Evolutionary conservation across 2,888 invertebrate species (phyloP).

Genomic region (Perdita meconis): DNA sequence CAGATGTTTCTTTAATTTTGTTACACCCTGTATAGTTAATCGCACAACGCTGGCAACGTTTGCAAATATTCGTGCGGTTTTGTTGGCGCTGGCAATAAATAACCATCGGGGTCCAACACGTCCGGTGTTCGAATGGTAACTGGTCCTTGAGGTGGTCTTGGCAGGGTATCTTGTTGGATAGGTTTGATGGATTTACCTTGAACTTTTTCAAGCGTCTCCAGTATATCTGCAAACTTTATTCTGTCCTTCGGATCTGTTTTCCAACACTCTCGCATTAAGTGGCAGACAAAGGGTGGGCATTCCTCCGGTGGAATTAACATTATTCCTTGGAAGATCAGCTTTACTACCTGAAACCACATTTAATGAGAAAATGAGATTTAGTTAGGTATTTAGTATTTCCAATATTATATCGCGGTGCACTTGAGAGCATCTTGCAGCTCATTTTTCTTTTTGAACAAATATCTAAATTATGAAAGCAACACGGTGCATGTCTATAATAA

Average conservation of each 20-base stretch:
- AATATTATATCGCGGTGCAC: not conserved
- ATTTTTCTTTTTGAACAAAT: too few species aligned
- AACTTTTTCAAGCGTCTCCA: constrained; percentile 87
- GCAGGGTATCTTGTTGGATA: constrained; percentile 79
- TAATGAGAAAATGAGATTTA: not conserved
- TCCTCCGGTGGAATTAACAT: constrained; percentile 92
- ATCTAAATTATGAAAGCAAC: too few species aligned
- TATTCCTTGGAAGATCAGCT: constrained; percentile 91
- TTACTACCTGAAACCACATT: constrained; percentile 87
- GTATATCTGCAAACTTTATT: constrained; percentile 89
- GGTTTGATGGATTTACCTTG: constrained; percentile 75
- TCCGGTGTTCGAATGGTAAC: constrained; percentile 84
- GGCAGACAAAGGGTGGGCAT: constrained; percentile 89
- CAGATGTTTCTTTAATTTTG: too few species aligned
- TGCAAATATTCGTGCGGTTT: constrained; percentile 86
- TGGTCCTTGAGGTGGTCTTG: constrained; percentile 86
- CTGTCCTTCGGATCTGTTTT: constrained; percentile 92
- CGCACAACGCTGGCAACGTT: constrained; percentile 83
- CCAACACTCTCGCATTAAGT: constrained; percentile 93
- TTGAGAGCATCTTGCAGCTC: too few species aligned
- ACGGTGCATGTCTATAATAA: too few species aligned
- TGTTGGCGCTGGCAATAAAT: constrained; percentile 87
- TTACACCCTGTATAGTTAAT: too few species aligned
- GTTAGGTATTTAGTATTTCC: not conserved
- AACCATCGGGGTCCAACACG: constrained; percentile 88